Conservation (phyloP, 2,797 vertebrate species). For the Aselliscus stoliczkanus region DNA sequence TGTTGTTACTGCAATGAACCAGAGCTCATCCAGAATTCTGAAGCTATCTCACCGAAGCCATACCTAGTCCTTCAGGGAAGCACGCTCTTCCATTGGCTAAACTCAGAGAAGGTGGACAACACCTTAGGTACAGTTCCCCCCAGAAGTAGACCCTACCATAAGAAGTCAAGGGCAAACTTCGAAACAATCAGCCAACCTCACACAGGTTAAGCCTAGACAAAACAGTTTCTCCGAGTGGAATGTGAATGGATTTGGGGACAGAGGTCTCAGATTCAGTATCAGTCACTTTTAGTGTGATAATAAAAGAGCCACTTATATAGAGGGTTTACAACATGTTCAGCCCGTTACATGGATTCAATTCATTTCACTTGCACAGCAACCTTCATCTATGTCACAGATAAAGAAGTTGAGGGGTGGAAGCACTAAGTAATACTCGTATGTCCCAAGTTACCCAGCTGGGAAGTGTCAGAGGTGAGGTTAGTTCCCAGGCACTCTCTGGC, state of each 20-base stretch:
- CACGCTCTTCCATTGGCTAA: neutral
- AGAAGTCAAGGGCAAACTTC: neutral
- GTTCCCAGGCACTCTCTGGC: neutral
- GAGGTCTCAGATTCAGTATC: neutral
- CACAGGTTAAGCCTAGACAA: neutral
- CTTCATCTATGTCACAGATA: neutral
- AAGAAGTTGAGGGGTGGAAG: neutral
- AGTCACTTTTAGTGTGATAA: neutral
- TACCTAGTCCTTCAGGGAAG: neutral
- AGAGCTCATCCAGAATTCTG: slow-evolving; percentile 1
- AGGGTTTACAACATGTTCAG: neutral
- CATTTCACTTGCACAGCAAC: neutral
- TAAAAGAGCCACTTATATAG: neutral
- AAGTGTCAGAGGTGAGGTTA: neutral
- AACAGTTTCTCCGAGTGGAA: neutral
- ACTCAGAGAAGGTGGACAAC: neutral
- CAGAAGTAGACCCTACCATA: neutral
- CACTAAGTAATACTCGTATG: neutral
- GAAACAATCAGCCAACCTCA: neutral
- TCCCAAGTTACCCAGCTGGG: neutral
- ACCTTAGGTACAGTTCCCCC: neutral
- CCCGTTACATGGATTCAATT: neutral
- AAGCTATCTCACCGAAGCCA: neutral
- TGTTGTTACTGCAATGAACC: neutral
- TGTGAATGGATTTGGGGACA: neutral